Evolutionary conservation across 2,797 vertebrate species (phyloP).

Genomic region (Lacerta agilis): DNA sequence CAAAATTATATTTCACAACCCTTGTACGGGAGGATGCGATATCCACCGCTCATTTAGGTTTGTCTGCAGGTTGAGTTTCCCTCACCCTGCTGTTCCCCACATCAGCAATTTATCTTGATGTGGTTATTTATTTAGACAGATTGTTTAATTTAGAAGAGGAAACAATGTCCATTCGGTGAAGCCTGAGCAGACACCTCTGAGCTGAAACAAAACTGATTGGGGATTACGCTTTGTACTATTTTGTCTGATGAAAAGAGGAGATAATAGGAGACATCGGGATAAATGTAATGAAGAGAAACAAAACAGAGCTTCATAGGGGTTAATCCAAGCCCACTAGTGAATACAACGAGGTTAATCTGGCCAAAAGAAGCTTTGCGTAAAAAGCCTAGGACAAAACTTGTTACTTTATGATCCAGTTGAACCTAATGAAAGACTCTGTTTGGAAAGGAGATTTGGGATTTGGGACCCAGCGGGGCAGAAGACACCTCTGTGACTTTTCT

Average conservation of each 20-base stretch:
- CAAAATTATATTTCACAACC: not conserved
- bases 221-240: constrained; percentile 74
- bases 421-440: constrained; percentile 76
- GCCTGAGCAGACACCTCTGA: constrained; percentile 64
- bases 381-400: constrained; percentile 74
- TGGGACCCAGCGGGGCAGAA: constrained; percentile 74
- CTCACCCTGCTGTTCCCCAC: not conserved
- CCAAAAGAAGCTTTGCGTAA: constrained; percentile 68
- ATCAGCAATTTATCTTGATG: constrained; percentile 66
- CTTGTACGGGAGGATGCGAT: not conserved
- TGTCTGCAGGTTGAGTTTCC: constrained; percentile 17
- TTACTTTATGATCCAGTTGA: constrained; percentile 80
- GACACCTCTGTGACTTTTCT: constrained; percentile 69
- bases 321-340: constrained; percentile 76
- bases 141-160: constrained; percentile 75
- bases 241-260: constrained; percentile 74
- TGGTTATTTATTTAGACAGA: constrained; percentile 72
- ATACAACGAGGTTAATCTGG: constrained; percentile 79
- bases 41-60: not conserved
- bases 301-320: constrained; percentile 71
- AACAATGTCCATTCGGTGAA: constrained; percentile 68
- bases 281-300: constrained; percentile 80
- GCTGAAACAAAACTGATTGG: constrained; percentile 64
- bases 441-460: constrained; percentile 77
- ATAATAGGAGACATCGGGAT: constrained; percentile 78